Base-by-base conservation (phyloP, 2,113 vertebrate genomes). In the Erythrolamprus reginae region DNA sequence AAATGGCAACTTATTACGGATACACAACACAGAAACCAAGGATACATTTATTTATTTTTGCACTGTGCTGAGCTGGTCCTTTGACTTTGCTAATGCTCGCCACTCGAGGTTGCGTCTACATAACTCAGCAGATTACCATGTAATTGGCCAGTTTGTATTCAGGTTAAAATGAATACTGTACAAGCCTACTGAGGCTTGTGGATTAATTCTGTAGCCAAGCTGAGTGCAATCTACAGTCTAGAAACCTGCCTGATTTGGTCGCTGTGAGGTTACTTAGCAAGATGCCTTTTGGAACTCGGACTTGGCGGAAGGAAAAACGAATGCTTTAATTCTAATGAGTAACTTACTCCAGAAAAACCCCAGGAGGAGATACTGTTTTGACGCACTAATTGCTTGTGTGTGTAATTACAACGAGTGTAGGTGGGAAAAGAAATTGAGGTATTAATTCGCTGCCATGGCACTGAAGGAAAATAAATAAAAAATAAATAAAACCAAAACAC, bases 341-440 rank as follows among this genome's bases (percentile, higher is more conserved):
- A 77, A 82, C 52, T 17, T 17, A 87, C 92, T 89, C 83, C 90
- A 92, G 77, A 33, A 86, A 85, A 85, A 82, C 0, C 88, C 89
- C n/a, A 84, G 83, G 89, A 89, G 86, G 70, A 61, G 33, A 90
- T 51, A 10, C 42, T 56, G 48, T 84, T 89, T 88, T 47, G 70
- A 56, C 51, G 33, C 19, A 33, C 89, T 87, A 90, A 87, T 48
- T 1, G 5, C 17, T 87, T 87, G 90, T 91, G 55, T 0, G 0
- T 70, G 42, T n/a, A 0, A 0, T 19, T 26, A 50, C 6, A 84
- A 61, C n/a, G 10, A 42, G 51, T 88, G 77, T 86, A 90, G 88
- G 45, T 51, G 89, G n/a, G 50, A 21, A n/a, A 82, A 52, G 10
- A 55, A 56, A 65, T 15, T 6, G 91, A 77, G 17, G 82, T 21